Evolutionary conservation across 2,113 vertebrate genomes (phyloP).

Genomic region (Campylomormyrus tamandua): DNA sequence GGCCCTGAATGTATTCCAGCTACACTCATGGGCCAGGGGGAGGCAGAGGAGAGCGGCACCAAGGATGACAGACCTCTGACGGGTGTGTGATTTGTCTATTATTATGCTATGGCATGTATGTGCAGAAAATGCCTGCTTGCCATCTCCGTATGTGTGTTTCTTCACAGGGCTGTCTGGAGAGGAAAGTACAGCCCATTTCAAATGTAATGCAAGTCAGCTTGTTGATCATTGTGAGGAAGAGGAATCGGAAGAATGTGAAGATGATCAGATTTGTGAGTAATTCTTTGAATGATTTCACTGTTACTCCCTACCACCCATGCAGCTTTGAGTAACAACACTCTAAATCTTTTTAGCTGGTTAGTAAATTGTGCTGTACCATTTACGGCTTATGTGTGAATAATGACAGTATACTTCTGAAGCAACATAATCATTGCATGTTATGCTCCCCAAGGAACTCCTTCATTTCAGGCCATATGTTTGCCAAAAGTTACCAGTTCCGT

Average conservation of each 20-base stretch:
- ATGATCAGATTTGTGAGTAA: slow-evolving; percentile 14
- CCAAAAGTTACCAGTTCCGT: not conserved
- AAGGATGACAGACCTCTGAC: not conserved
- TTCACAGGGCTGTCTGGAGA: not conserved
- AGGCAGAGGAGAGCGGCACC: not conserved
- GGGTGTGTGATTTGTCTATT: not conserved
- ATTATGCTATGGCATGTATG: not conserved
- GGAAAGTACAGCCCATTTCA: not conserved
- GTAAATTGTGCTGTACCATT: not conserved
- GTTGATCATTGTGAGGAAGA: not conserved
- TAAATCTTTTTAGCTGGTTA: not conserved
- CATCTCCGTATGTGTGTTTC: not conserved
- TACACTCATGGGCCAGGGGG: not conserved
- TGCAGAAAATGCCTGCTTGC: not conserved
- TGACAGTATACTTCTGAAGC: not conserved
- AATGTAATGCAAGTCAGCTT: not conserved
- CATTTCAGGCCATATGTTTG: not conserved
- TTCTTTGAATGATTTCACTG: not conserved
- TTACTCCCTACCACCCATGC: not conserved
- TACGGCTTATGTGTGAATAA: not conserved
- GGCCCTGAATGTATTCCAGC: not conserved
- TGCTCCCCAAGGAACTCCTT: not conserved
- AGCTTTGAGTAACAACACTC: not conserved
- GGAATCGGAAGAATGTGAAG: not conserved
- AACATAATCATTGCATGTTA: not conserved